Evolutionary conservation across 2,888 invertebrate species (phyloP).

Genomic region (Pandemis corylana): DNA sequence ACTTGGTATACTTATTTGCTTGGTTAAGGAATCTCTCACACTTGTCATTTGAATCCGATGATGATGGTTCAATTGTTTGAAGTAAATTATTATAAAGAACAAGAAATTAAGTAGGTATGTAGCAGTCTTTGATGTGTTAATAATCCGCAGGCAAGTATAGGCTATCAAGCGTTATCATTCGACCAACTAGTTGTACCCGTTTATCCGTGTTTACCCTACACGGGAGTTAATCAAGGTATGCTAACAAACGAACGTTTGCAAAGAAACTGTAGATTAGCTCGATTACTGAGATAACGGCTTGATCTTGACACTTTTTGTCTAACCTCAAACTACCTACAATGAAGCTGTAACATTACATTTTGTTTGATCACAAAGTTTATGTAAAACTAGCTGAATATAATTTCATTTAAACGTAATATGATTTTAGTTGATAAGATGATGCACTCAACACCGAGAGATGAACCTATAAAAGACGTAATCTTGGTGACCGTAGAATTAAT

Average conservation of each 20-base stretch:
- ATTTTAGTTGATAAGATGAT: no score
- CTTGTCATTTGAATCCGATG: neutral
- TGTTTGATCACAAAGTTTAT: no score
- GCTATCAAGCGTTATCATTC: constrained; percentile 1
- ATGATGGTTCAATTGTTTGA: neutral
- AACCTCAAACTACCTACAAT: neutral
- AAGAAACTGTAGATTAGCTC: constrained; percentile 4
- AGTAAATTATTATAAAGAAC: neutral
- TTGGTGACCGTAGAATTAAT: no score
- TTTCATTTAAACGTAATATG: no score
- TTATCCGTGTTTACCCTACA: neutral
- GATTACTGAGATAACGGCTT: constrained; percentile 4
- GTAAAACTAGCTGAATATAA: no score
- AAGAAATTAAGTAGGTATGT: neutral
- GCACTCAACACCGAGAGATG: no score
- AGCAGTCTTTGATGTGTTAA: constrained; percentile 3
- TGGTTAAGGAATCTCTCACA: no score
- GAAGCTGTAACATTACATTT: neutral
- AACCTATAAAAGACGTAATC: no score
- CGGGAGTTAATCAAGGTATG: constrained; percentile 9
- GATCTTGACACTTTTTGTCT: constrained; percentile 11
- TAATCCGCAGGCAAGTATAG: neutral
- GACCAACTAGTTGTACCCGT: neutral
- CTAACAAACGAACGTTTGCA: constrained; percentile 14
- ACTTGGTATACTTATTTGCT: neutral